Evolutionary conservation across 2,888 invertebrate species (phyloP), one percentile per base, ranked within the genome.

Genomic region (Drosophila anomalata): DNA sequence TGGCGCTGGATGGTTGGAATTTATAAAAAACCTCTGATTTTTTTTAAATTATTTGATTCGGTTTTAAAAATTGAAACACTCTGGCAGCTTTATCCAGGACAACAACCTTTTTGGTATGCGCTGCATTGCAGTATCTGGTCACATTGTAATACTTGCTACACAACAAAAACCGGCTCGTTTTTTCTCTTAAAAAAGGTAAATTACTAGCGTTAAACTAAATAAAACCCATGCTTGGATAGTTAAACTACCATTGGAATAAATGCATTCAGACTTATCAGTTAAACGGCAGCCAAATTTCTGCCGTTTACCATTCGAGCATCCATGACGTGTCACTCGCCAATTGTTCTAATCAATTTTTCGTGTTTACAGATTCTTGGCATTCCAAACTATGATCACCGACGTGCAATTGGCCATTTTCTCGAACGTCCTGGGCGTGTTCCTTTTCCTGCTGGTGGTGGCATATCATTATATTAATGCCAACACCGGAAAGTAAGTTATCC

Each of bases 391-490:
- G 99, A 97, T 99, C 80, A 97, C 98, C 1, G 99, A 99, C 91
- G 96, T 99, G 44, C 99, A 99, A 92, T 92, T 99, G 79, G 98
- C 98, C 0, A 95, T 99, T 63, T 97, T 99, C 93, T 97, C 98
- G 77, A 99, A 99, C 92, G 96, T 98, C 75, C 92, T 99, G 76
- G 99, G 99, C 76, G 98, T 99, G 2, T 96, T 97, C 0, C 93
- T 97, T 41, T 97, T 99, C 89, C 93, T 99, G 54, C 92, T 99
- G 79, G 98, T 99, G n/a, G 97, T 99, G 52, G 93, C 98, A 2
- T 99, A 97, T 91, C 99, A 99, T 90, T 99, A 99, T 90, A 97
- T 99, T 57, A 96, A 97, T 79, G 97, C 97, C 0, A 98, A 96
- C 62, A 89, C 89, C n/a, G 88, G 78, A 61, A 89, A 83, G 80